Evolutionary conservation across 2,113 vertebrate species (phyloP), one percentile per base, ranked within the genome.

Genomic region (Tachysurus fulvidraco): DNA sequence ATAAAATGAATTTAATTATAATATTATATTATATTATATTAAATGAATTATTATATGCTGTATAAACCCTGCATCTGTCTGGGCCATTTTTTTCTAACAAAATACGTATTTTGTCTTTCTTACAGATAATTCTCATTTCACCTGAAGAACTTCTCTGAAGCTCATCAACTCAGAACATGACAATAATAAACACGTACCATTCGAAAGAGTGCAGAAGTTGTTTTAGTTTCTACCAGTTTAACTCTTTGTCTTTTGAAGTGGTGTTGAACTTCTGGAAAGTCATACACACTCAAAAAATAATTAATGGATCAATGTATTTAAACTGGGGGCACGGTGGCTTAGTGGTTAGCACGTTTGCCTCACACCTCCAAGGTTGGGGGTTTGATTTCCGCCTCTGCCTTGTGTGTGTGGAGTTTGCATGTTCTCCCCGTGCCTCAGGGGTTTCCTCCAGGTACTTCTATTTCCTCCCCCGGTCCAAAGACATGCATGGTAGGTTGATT

Each of bases 101-200:
- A 25, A 67, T 5, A 65, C 23, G 5, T 25, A 79, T 60, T 62
- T 60, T 71, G 25, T 86, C 28, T 88, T 85, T 9, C 23, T 88
- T 92, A 10, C 92, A 95, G 94, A 93, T 89, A 81, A 88, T 73
- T 85, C 87, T 0, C 92, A 95, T 85, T 92, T 94, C 87, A 87
- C 89, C 54, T 95, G 60, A 91, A 69, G 73, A 44, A 5, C 73
- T 62, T 13, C 46, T 82, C 21, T 54, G 62, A 80, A 87, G 16
- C 55, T 65, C 28, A 23, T 74, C 46, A 50, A 50, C 46, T 54
- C 74, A 79, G 41, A 83, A 12, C 41, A 54, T 4, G 52, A 21
- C 55, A 84, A 84, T 69, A 59, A 77, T 36, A 85, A 0, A 14
- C 23, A 82, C 17, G 11, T 65, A 60, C 23, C 30, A 62, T 74